Evolutionary conservation across 2,113 vertebrate genomes (phyloP).

Genomic region (Serilophus lunatus): DNA sequence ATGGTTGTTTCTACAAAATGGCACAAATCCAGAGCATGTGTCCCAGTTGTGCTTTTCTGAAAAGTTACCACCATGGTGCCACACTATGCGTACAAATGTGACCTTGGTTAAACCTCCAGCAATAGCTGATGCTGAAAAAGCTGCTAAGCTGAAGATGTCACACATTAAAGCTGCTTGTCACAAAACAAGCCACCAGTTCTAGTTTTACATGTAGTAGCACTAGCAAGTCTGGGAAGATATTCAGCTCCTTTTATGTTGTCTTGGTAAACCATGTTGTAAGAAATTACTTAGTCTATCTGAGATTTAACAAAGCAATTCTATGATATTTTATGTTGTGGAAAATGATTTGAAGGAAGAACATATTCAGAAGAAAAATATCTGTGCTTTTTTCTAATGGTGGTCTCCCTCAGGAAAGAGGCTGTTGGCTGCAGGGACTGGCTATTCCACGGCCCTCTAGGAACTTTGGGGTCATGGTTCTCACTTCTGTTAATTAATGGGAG

Average conservation of each 20-base stretch:
- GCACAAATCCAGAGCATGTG: background rate
- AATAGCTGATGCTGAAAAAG: background rate
- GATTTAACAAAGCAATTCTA: conserved; percentile 8
- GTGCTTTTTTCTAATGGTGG: background rate
- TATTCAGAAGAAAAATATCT: background rate
- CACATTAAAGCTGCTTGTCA: background rate
- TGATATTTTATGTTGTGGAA: conserved; percentile 5
- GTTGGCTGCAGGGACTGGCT: background rate
- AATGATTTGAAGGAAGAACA: background rate
- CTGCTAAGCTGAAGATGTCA: background rate
- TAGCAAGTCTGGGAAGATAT: background rate
- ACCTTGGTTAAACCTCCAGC: background rate
- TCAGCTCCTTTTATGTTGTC: background rate
- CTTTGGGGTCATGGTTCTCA: background rate
- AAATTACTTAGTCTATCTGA: background rate
- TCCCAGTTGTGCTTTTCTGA: background rate
- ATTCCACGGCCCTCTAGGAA: background rate
- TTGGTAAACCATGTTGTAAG: background rate
- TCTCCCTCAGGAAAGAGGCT: background rate
- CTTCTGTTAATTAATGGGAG: background rate
- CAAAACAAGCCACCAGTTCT: background rate
- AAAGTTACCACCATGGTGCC: background rate
- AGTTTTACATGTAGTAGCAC: background rate
- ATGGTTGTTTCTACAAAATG: background rate
- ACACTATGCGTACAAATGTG: background rate